phyloP scores from a whole-genome alignment of 37 sponge, comb jelly and placozoan genomes.

The Cladorhizidae sp. region DNA sequence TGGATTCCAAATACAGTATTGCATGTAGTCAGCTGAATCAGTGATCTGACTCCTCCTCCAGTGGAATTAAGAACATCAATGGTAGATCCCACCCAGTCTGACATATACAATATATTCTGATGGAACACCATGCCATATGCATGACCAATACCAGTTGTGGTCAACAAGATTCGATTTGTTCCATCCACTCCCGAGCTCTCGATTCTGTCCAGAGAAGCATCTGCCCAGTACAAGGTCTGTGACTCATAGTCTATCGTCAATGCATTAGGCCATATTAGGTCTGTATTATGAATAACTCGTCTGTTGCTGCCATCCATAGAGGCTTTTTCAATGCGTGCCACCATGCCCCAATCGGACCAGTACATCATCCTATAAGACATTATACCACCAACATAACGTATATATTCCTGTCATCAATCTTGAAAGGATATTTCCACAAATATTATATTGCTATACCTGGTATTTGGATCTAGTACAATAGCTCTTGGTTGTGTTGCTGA shows the following conservation, averaged over 20 bases:
- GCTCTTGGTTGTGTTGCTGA: constrained; percentile 11
- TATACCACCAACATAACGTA: no score
- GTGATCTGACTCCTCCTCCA: not conserved
- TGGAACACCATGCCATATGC: not conserved
- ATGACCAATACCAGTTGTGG: not conserved
- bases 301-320: constrained; percentile 48
- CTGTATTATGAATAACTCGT: constrained; percentile 15
- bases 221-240: constrained; percentile 82
- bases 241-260: constrained; percentile 61
- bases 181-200: constrained; percentile 66
- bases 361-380: constrained; percentile 50
- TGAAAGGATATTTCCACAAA: not conserved
- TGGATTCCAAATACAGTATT: constrained; percentile 13
- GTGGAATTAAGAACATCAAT: not conserved
- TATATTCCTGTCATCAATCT: no score
- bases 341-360: constrained; percentile 71
- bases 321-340: constrained; percentile 14
- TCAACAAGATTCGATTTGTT: not conserved
- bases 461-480: constrained; percentile 24
- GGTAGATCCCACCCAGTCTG: constrained; percentile 1
- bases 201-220: constrained; percentile 38
- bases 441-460: constrained; percentile 11
- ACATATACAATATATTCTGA: constrained; percentile 6
- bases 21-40: not conserved
- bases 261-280: constrained; percentile 58